These are phyloP conservation scores for Sebastes goodei DNA, from an alignment of 2,797 vertebrate species.

Conservation along the genomic window DNA sequence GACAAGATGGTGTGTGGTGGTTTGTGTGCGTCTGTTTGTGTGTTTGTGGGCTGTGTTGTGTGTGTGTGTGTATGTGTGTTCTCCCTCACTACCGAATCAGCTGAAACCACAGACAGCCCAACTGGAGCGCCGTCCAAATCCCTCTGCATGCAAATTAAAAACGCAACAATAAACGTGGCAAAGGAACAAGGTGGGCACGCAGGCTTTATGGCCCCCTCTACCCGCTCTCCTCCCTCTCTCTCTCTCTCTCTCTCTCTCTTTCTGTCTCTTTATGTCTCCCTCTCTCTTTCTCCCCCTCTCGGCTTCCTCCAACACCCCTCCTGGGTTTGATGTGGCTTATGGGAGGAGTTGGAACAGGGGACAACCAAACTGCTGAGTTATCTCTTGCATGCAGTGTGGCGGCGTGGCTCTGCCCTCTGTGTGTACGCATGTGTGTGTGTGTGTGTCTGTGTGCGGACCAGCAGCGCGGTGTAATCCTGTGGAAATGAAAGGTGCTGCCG, in stretches of 20 bases:
- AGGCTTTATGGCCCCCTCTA: conserved; percentile 72
- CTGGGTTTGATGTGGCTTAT: conserved; percentile 84
- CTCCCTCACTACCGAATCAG: conserved; percentile 76
- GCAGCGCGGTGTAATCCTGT: conserved; percentile 80
- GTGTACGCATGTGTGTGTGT: conserved; percentile 48
- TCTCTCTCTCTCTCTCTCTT: conserved; percentile 38
- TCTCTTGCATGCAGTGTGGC: conserved; percentile 82
- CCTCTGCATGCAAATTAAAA: conserved; percentile 85
- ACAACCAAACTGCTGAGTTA: conserved; percentile 87
- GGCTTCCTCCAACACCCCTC: conserved; percentile 67
- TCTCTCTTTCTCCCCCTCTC: conserved; percentile 35
- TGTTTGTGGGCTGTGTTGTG: conserved; percentile 7
- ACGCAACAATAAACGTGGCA: conserved; percentile 85
- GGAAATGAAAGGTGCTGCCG: conserved; percentile 87
- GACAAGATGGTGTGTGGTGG: conserved; percentile 66
- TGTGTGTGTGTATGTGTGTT: conserved; percentile 14
- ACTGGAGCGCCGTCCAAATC: conserved; percentile 80
- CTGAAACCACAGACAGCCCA: conserved; percentile 81
- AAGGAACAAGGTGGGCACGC: conserved; percentile 84
- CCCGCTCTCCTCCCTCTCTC: conserved; percentile 27
- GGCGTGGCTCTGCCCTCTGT: conserved; percentile 69
- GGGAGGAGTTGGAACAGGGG: conserved; percentile 82
- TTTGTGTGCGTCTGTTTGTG: conserved; percentile 20
- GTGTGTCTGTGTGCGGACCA: conserved; percentile 56
- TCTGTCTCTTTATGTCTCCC: conserved; percentile 35